Evolutionary conservation across 2,888 invertebrate species (phyloP).

Genomic region (Dinocampus coccinellae): DNA sequence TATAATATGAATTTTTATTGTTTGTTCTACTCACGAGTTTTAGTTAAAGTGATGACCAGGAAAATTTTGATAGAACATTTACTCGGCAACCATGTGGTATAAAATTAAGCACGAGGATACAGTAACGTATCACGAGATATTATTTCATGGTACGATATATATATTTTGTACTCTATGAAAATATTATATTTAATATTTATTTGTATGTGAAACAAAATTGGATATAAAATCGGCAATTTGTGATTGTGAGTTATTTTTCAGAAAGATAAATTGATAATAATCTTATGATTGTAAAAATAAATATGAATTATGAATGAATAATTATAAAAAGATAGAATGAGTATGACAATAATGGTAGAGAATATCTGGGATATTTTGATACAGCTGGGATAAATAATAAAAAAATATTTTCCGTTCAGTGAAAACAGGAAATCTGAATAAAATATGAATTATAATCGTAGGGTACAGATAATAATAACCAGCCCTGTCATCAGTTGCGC

Average conservation of each 20-base stretch:
- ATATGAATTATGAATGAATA: too few relatives aligned
- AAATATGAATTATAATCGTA: neutral
- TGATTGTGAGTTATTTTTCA: too few relatives aligned
- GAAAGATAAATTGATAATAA: too few relatives aligned
- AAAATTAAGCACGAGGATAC: slow-evolving; percentile 52
- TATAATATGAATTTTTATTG: neutral
- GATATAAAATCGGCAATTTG: too few relatives aligned
- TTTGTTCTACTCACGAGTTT: neutral
- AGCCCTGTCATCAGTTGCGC: slow-evolving; percentile 41
- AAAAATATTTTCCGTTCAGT: too few relatives aligned
- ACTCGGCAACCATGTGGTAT: slow-evolving; percentile 56
- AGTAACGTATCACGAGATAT: slow-evolving; percentile 45
- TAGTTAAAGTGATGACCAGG: slow-evolving; percentile 3
- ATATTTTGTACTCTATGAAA: neutral
- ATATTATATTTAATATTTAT: neutral
- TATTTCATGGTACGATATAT: neutral
- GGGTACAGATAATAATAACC: slow-evolving; percentile 17
- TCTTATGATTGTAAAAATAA: neutral
- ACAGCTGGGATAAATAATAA: too few relatives aligned
- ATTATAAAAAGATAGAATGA: too few relatives aligned
- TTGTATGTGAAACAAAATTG: neutral
- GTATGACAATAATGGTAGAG: too few relatives aligned
- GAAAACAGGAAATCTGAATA: too few relatives aligned
- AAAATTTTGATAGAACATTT: slow-evolving; percentile 44
- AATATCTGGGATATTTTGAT: too few relatives aligned